Evolutionary conservation across 1,140 invertebrate genomes (phyloP).

Genomic region (Drosophila prosaltans): DNA sequence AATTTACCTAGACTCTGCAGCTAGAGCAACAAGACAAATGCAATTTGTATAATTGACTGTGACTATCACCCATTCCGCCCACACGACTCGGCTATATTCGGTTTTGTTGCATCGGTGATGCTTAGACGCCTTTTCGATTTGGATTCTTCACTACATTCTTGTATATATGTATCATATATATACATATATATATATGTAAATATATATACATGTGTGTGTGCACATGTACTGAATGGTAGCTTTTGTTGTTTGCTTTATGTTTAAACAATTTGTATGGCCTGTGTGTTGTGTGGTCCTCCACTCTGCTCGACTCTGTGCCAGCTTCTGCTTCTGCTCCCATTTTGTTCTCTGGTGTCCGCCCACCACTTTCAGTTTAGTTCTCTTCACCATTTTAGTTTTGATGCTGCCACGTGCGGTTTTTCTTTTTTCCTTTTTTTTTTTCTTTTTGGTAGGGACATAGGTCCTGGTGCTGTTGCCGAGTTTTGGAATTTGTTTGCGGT

Average conservation of each 20-base stretch:
- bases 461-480: slow-evolving; percentile 41
- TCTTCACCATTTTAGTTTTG: slow-evolving; percentile 62
- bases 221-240: background rate
- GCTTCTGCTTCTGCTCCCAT: background rate
- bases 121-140: slow-evolving; percentile 53
- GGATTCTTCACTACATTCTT: slow-evolving; percentile 33
- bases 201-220: no score
- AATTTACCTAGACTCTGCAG: slow-evolving; percentile 30
- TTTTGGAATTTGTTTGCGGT: slow-evolving; percentile 73
- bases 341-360: background rate
- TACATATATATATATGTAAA: no score
- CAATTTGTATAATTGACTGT: slow-evolving; percentile 81
- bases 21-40: slow-evolving; percentile 60
- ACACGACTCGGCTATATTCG: slow-evolving; percentile 16
- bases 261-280: slow-evolving; percentile 69
- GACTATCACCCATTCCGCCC: slow-evolving; percentile 49
- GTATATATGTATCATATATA: background rate
- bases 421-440: slow-evolving; percentile 2
- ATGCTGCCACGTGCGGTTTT: slow-evolving; percentile 61
- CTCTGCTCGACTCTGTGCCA: background rate
- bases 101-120: slow-evolving; percentile 31
- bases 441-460: slow-evolving; percentile 21
- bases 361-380: slow-evolving; percentile 1
- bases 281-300: slow-evolving; percentile 10
- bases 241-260: slow-evolving; percentile 54